Evolutionary conservation across 1,140 invertebrate species (phyloP).

Genomic region (Cardiocondyla obscurior): DNA sequence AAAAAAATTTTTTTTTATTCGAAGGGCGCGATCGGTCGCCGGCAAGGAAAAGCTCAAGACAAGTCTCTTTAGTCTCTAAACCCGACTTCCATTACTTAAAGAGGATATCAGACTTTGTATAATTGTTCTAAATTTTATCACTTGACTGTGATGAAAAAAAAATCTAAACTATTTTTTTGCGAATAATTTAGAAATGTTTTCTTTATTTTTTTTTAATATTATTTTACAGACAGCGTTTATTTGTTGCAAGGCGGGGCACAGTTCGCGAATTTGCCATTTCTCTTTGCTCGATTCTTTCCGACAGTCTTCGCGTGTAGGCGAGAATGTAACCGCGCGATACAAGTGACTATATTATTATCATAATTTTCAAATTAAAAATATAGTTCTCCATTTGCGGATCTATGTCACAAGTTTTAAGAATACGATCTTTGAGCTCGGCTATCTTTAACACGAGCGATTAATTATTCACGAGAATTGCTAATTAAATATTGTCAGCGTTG

Average conservation of each 20-base stretch:
- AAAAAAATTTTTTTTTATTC: neutral
- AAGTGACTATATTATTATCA: neutral
- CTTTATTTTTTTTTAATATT: no score
- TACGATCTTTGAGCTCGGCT: neutral
- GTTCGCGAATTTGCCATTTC: neutral
- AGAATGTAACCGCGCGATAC: neutral
- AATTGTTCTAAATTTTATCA: neutral
- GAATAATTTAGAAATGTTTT: slow-evolving; percentile 36
- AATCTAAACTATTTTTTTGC: neutral
- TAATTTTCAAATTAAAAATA: slow-evolving; percentile 30
- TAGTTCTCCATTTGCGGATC: neutral
- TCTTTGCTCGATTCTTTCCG: neutral
- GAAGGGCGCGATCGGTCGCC: neutral
- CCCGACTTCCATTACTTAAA: neutral
- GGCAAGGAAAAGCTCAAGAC: neutral
- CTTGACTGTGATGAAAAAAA: neutral
- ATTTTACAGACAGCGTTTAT: slow-evolving; percentile 39
- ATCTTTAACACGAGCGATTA: neutral
- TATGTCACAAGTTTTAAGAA: neutral
- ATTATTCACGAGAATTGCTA: slow-evolving; percentile 5
- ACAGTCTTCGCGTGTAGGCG: neutral
- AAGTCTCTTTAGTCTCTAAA: neutral
- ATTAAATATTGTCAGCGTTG: neutral
- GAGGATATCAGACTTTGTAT: neutral
- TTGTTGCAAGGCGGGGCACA: slow-evolving; percentile 36